Evolutionary conservation across 2,113 vertebrate genomes (phyloP).

Genomic region (Melanocharis versteri): DNA sequence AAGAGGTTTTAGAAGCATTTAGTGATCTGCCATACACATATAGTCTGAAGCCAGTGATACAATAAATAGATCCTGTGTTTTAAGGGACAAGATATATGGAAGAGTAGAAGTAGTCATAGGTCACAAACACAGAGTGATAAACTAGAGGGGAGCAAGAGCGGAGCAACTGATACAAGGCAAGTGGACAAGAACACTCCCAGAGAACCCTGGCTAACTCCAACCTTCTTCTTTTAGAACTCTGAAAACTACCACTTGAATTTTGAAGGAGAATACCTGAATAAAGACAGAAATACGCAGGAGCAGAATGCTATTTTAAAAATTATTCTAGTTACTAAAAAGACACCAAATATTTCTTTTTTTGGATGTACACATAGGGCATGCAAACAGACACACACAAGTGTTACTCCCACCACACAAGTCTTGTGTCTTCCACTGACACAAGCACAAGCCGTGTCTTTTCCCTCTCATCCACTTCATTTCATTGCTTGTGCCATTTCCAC

Average conservation of each 20-base stretch:
- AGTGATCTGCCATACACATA: background rate
- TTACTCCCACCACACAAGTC: background rate
- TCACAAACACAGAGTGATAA: background rate
- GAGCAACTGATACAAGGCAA: background rate
- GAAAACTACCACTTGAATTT: background rate
- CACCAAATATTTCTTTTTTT: background rate
- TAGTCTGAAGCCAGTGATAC: background rate
- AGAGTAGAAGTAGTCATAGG: background rate
- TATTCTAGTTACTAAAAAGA: background rate
- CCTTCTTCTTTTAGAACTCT: background rate
- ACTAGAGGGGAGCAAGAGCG: background rate
- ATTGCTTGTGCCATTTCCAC: background rate
- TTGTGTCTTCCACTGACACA: background rate
- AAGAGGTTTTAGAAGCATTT: background rate
- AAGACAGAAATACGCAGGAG: background rate
- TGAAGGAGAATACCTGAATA: background rate
- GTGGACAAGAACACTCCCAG: background rate
- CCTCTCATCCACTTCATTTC: background rate
- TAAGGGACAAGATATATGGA: background rate
- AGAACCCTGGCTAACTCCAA: background rate
- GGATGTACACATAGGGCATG: background rate
- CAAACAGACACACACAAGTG: rapidly evolving
- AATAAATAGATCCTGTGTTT: background rate
- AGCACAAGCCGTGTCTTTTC: background rate
- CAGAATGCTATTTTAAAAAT: background rate